phyloP scores from a whole-genome alignment of 1,140 invertebrate species.

The Grapholita molesta region DNA sequence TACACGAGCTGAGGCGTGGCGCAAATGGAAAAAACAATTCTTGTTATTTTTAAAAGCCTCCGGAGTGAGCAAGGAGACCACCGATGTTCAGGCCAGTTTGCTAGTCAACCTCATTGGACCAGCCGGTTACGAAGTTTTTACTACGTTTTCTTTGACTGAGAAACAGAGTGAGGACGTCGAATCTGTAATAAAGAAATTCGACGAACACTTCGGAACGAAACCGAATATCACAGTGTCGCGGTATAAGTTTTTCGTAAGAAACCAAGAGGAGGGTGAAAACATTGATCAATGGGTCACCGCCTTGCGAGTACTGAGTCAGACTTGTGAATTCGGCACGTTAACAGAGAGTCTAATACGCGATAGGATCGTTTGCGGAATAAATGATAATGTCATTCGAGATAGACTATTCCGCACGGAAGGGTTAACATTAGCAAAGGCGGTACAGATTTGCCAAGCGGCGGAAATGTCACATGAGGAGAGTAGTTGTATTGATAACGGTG shows the following conservation, averaged over 20 bases:
- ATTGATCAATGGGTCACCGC: neutral
- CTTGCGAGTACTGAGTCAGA: neutral
- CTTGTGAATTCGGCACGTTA: neutral
- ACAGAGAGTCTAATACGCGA: neutral
- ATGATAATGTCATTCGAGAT: neutral
- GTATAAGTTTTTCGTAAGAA: conserved; percentile 2
- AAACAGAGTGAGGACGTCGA: neutral
- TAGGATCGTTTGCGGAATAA: conserved; percentile 3
- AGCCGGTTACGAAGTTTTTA: conserved; percentile 3
- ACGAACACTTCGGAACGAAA: conserved; percentile 11
- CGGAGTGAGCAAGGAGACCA: conserved; percentile 22
- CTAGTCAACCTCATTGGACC: conserved; percentile 28
- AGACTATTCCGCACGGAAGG: neutral
- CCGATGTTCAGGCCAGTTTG: conserved; percentile 25
- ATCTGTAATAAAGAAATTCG: neutral
- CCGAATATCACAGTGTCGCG: neutral
- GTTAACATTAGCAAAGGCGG: neutral
- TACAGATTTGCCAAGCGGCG: conserved; percentile 11
- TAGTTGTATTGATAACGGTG: neutral
- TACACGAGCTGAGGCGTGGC: conserved; percentile 16
- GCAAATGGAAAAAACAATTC: conserved; percentile 20
- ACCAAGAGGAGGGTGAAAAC: conserved; percentile 5
- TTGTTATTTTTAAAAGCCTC: conserved; percentile 16
- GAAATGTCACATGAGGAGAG: conserved; percentile 1
- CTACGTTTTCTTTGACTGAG: too few relatives aligned